Evolutionary conservation across 1,140 invertebrate genomes (phyloP).

Genomic region (Epicauta chinensis): DNA sequence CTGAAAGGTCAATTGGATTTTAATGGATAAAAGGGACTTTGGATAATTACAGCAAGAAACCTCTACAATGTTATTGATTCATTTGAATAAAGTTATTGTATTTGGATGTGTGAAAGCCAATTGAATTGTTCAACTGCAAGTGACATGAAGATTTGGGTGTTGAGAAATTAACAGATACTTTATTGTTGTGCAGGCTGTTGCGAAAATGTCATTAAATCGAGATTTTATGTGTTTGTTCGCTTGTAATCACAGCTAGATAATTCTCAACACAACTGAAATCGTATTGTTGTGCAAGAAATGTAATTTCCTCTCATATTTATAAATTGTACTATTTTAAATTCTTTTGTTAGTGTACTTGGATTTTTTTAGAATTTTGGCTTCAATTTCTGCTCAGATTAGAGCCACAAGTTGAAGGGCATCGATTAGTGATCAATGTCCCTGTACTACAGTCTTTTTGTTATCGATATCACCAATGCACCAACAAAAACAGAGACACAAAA

Average conservation of each 20-base stretch:
- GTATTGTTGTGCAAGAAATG: slow-evolving; percentile 20
- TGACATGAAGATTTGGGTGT: not conserved
- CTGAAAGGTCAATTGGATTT: slow-evolving; percentile 11
- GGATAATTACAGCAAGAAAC: no score
- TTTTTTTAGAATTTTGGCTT: not conserved
- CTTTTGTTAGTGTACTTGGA: slow-evolving; percentile 9
- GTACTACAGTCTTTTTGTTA: no score
- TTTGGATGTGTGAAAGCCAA: no score
- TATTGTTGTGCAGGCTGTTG: slow-evolving; percentile 24
- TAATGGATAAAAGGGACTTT: slow-evolving; percentile 4
- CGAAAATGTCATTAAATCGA: slow-evolving; percentile 27
- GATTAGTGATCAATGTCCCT: no score
- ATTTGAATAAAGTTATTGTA: no score
- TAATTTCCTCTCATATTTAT: slow-evolving; percentile 21
- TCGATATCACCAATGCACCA: no score
- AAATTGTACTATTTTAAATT: slow-evolving; percentile 17
- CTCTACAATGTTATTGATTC: no score
- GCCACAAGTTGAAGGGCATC: no score
- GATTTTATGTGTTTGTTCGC: slow-evolving; percentile 27
- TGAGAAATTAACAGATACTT: slow-evolving; percentile 28
- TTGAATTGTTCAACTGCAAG: not conserved
- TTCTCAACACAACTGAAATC: slow-evolving; percentile 16
- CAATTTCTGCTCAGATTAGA: no score
- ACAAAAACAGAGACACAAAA: no score
- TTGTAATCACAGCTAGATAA: slow-evolving; percentile 28